Percentiles rank a stretch among this genome's conserved stretches.
Evolutionary conservation across 1,140 invertebrate genomes (phyloP).

Genomic region (Drosophila pallidifrons): DNA sequence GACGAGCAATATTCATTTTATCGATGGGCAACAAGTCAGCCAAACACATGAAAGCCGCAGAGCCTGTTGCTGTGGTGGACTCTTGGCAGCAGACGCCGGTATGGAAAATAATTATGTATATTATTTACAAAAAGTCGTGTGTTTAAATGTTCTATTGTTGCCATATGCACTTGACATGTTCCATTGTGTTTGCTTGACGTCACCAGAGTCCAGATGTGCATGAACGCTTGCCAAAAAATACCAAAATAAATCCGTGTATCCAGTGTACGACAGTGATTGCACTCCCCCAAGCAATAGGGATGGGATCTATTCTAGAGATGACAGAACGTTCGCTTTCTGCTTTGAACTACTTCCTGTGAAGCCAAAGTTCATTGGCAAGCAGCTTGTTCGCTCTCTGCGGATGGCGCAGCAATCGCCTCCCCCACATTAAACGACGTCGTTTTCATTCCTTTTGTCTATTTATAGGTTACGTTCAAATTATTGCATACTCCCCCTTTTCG

Average conservation of each 20-base stretch:
- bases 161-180: constrained; percentile 47
- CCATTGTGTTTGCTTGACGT: constrained; percentile 27
- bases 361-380: constrained; percentile 61
- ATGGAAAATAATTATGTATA: constrained; percentile 42
- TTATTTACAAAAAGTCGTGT: background rate
- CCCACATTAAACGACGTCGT: constrained; percentile 33
- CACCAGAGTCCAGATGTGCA: constrained; percentile 53
- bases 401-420: constrained; percentile 26
- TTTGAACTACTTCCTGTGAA: constrained; percentile 15
- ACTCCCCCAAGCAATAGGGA: too few species aligned
- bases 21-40: constrained; percentile 63
- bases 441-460: constrained; percentile 62
- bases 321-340: too few species aligned
- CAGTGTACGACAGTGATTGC: too few species aligned
- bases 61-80: constrained; percentile 19
- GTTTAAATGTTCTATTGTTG: constrained; percentile 10
- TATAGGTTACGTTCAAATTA: constrained; percentile 51
- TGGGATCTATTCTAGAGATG: too few species aligned
- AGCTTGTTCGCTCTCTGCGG: constrained; percentile 8
- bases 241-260: background rate
- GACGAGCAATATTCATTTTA: constrained; percentile 8
- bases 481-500: constrained; percentile 6
- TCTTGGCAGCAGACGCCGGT: constrained; percentile 43
- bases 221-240: constrained; percentile 37
- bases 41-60: constrained; percentile 41